Evolutionary conservation across 2,888 invertebrate genomes (phyloP).

Genomic region (Apotomis capreana): DNA sequence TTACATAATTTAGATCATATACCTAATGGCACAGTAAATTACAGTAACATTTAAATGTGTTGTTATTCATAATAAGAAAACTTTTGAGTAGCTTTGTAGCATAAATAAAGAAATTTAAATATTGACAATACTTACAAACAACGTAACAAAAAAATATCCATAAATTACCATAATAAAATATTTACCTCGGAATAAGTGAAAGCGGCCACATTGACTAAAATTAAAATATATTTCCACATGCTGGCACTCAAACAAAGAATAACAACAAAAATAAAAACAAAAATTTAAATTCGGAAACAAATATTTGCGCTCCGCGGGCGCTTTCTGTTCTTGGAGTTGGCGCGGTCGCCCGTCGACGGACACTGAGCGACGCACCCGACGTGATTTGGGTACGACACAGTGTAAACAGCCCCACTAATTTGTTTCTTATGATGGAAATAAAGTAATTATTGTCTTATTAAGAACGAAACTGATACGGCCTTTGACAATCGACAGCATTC

Average conservation of each 20-base stretch:
- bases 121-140: background rate
- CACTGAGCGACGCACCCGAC: conserved; percentile 68
- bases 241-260: conserved; percentile 47
- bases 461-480: background rate
- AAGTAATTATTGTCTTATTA: conserved; percentile 10
- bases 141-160: conserved; percentile 7
- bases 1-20: too few species aligned
- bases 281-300: conserved; percentile 61
- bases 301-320: conserved; percentile 66
- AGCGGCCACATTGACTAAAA: conserved; percentile 68
- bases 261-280: conserved; percentile 50
- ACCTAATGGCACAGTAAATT: too few species aligned
- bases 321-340: conserved; percentile 62
- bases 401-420: conserved; percentile 66
- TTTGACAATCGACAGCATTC: background rate
- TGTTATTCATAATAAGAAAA: too few species aligned
- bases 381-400: conserved; percentile 67
- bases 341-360: conserved; percentile 65
- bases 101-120: background rate
- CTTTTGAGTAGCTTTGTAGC: too few species aligned
- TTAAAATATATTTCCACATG: conserved; percentile 73
- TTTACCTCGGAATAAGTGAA: conserved; percentile 70
- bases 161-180: conserved; percentile 43
- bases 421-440: conserved; percentile 24
- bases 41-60: too few species aligned